Evolutionary conservation across 2,888 invertebrate genomes (phyloP).

Genomic region (Ectemnius lituratus): DNA sequence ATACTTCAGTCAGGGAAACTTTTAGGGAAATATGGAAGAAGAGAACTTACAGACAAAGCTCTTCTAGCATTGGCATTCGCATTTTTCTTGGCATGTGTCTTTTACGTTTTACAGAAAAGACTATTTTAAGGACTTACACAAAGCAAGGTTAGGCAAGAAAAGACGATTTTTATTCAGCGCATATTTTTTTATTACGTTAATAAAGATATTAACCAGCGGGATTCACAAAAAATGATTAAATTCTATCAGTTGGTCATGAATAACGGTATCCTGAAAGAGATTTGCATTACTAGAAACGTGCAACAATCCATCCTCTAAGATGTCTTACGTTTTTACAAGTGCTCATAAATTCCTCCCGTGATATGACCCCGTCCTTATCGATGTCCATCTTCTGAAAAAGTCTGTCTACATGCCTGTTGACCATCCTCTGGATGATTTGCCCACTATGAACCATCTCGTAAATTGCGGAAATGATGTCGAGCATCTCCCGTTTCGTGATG

Average conservation of each 20-base stretch:
- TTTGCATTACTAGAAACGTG: background rate
- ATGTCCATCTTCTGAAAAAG: constrained; percentile 72
- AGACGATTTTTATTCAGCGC: too few species aligned
- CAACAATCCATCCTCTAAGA: constrained; percentile 1
- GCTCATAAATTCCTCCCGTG: constrained; percentile 69
- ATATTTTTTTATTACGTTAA: constrained; percentile 12
- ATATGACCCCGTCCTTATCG: constrained; percentile 70
- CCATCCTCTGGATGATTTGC: constrained; percentile 57
- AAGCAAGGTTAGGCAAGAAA: background rate
- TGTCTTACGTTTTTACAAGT: constrained; percentile 69
- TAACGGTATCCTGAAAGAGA: constrained; percentile 64
- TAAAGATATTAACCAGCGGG: background rate
- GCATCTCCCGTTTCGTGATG: constrained; percentile 71
- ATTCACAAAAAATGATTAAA: constrained; percentile 66
- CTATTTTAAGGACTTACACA: constrained; percentile 81
- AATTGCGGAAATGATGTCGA: constrained; percentile 66
- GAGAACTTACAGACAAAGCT: constrained; percentile 97
- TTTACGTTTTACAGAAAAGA: constrained; percentile 95
- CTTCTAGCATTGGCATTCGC: constrained; percentile 91
- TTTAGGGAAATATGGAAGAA: constrained; percentile 94
- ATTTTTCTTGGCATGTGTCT: constrained; percentile 93
- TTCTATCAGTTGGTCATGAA: constrained; percentile 63
- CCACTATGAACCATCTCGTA: constrained; percentile 69
- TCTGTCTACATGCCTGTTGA: constrained; percentile 67
- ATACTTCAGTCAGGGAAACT: constrained; percentile 94